Evolutionary conservation across 2,888 invertebrate genomes (phyloP).

Genomic region (Lamproptera curius): DNA sequence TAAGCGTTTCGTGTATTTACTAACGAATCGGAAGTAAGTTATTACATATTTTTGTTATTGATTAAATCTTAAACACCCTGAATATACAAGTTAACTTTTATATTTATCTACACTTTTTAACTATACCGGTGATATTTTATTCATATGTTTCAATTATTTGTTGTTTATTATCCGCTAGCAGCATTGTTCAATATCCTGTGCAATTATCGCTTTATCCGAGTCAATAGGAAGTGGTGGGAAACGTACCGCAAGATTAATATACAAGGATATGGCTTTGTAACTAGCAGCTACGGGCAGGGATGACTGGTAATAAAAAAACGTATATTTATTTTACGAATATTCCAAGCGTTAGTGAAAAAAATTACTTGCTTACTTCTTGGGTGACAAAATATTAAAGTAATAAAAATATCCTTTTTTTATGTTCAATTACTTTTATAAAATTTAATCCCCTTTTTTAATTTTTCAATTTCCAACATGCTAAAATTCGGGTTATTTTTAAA

Average conservation of each 20-base stretch:
- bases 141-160: too few species aligned
- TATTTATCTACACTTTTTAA: too few species aligned
- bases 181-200: slow-evolving; percentile 57
- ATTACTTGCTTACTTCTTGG: not conserved
- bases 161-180: slow-evolving; percentile 42
- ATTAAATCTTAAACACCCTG: too few species aligned
- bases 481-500: not conserved
- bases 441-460: too few species aligned
- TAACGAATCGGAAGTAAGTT: too few species aligned
- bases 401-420: too few species aligned
- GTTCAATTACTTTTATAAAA: too few species aligned
- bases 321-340: not conserved
- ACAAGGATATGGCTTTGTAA: slow-evolving; percentile 11
- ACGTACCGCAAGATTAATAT: slow-evolving; percentile 14
- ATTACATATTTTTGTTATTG: too few species aligned
- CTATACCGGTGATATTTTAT: too few species aligned
- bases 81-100: too few species aligned
- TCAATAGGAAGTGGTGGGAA: slow-evolving; percentile 18
- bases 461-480: not conserved
- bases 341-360: not conserved
- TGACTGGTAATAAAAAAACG: not conserved
- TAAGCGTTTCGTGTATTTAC: too few species aligned
- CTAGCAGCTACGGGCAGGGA: slow-evolving; percentile 3
- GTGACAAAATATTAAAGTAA: not conserved
- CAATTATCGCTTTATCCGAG: slow-evolving; percentile 17